phyloP scores from a whole-genome alignment of 2,113 vertebrate genomes.

The Sinocyclocheilus anshuiensis region DNA sequence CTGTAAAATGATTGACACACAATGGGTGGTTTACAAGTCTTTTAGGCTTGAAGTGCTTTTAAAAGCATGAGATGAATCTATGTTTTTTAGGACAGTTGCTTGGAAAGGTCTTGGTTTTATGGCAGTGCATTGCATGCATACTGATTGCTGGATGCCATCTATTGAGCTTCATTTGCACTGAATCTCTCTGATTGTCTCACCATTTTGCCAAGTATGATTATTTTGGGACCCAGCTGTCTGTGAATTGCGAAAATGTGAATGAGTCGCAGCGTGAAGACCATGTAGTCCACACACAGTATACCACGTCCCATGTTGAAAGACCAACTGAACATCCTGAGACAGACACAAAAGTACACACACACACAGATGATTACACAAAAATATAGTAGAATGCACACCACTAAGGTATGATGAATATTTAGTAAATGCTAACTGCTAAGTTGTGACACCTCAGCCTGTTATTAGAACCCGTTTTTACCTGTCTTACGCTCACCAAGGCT shows the following conservation, averaged over 20 bases:
- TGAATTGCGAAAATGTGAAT: conserved; percentile 91
- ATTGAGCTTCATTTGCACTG: neutral
- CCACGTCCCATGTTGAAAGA: conserved; percentile 77
- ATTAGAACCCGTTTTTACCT: too few relatives aligned
- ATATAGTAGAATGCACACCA: too few relatives aligned
- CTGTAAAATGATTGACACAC: too few relatives aligned
- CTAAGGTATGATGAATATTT: too few relatives aligned
- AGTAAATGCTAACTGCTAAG: too few relatives aligned
- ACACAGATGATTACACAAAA: too few relatives aligned
- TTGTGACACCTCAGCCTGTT: too few relatives aligned
- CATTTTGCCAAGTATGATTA: conserved; percentile 91
- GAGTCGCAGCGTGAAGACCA: conserved; percentile 88
- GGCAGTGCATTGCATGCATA: neutral
- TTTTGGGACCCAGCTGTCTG: conserved; percentile 88
- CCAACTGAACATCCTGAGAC: conserved; percentile 74
- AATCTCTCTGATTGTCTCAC: conserved; percentile 67
- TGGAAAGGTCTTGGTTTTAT: neutral
- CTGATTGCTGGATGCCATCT: neutral
- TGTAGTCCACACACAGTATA: conserved; percentile 85
- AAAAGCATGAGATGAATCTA: neutral
- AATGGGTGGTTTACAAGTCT: too few relatives aligned
- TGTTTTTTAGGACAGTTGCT: neutral
- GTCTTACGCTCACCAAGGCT: too few relatives aligned
- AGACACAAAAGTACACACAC: too few relatives aligned
- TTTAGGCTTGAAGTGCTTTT: too few relatives aligned